Conservation (phyloP, 2,797 vertebrate genomes). For the Tamandua tetradactyla region DNA sequence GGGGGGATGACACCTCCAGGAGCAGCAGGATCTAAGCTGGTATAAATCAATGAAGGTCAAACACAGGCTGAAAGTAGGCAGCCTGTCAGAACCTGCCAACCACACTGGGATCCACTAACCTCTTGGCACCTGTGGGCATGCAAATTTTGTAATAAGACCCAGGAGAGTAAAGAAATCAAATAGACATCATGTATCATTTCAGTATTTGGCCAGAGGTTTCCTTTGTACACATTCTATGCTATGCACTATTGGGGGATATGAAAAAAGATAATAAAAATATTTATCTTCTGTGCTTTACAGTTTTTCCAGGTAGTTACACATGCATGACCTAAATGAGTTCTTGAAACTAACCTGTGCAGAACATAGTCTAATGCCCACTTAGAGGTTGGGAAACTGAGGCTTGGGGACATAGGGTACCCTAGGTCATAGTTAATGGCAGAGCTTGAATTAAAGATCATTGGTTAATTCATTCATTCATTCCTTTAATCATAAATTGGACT, state of each 20-base stretch:
- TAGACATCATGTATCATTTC: not conserved
- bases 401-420: not conserved
- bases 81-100: not conserved
- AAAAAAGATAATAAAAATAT: not conserved
- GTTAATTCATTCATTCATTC: not conserved
- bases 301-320: not conserved
- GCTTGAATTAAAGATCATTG: not conserved
- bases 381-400: not conserved
- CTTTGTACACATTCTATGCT: not conserved
- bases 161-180: not conserved
- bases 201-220: not conserved
- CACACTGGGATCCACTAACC: not conserved
- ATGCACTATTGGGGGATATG: not conserved
- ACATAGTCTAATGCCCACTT: not conserved
- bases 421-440: not conserved
- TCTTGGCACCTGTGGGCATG: not conserved
- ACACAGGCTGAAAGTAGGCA: too few relatives aligned
- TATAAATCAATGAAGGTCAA: not conserved
- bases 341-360: not conserved
- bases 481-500: not conserved
- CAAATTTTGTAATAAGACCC: not conserved
- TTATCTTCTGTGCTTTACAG: not conserved
- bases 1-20: not conserved
- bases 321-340: not conserved
- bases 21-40: not conserved